phyloP scores from a whole-genome alignment of 2,797 vertebrate species.

The Hippoglossus hippoglossus region DNA sequence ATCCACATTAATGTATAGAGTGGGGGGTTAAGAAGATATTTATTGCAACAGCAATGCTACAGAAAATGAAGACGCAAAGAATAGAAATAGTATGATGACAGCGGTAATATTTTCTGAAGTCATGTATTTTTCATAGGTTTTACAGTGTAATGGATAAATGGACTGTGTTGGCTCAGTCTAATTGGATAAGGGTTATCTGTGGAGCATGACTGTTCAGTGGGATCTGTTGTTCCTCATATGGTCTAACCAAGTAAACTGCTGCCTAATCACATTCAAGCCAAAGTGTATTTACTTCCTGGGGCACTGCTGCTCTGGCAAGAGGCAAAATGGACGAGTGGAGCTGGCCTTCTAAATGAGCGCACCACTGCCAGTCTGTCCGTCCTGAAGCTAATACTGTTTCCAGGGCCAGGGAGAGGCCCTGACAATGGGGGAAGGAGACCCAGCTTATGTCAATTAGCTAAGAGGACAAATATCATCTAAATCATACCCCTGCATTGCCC shows the following conservation, averaged over 20 bases:
- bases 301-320: slow-evolving; percentile 73
- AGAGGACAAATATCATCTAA: slow-evolving; percentile 82
- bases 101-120: slow-evolving; percentile 26
- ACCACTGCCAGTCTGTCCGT: slow-evolving; percentile 66
- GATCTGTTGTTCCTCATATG: slow-evolving; percentile 80
- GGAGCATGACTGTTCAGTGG: slow-evolving; percentile 75
- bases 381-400: slow-evolving; percentile 79
- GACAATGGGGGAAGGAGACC: slow-evolving; percentile 73
- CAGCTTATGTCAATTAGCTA: slow-evolving; percentile 84
- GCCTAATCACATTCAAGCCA: slow-evolving; percentile 83
- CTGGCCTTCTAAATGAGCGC: slow-evolving; percentile 62
- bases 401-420: slow-evolving; percentile 62
- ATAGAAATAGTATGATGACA: background rate
- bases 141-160: slow-evolving; percentile 76
- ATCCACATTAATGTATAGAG: background rate
- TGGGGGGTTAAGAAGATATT: background rate
- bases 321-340: slow-evolving; percentile 57
- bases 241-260: slow-evolving; percentile 81
- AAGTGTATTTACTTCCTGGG: slow-evolving; percentile 79
- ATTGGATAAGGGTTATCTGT: slow-evolving; percentile 84
- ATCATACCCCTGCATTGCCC: slow-evolving; percentile 64
- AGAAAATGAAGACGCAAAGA: background rate
- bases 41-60: background rate
- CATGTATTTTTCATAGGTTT: slow-evolving; percentile 47
- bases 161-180: slow-evolving; percentile 68